A percentile compares a stretch with the other conserved stretches of the same genome.
Conservation (phyloP, 2,888 invertebrate species). For the Epistrophe eligans region DNA sequence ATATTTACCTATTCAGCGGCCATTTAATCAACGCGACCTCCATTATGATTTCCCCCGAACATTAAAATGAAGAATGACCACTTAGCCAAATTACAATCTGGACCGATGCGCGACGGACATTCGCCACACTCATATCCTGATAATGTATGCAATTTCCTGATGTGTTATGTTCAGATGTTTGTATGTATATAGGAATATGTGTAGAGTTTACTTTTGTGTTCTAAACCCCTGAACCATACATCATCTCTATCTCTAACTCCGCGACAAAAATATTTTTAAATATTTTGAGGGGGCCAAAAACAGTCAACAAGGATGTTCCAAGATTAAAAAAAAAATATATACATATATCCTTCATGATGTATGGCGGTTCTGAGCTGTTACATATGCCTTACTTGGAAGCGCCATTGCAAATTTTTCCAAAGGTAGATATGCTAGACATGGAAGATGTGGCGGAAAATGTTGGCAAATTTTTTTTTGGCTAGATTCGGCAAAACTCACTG, state of each 20-base stretch:
- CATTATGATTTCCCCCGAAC: constrained; percentile 81
- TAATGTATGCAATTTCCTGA: constrained; percentile 72
- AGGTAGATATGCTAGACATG: constrained; percentile 33
- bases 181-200: background rate
- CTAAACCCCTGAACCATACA: constrained; percentile 57
- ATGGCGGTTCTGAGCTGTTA: constrained; percentile 76
- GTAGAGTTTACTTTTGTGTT: background rate
- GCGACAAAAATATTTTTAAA: constrained; percentile 59
- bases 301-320: constrained; percentile 25
- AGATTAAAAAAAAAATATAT: constrained; percentile 30
- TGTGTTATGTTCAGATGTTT: constrained; percentile 6
- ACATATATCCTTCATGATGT: constrained; percentile 68
- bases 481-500: constrained; percentile 14
- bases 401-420: background rate
- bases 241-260: constrained; percentile 50
- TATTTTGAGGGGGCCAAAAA: constrained; percentile 50
- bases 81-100: constrained; percentile 84
- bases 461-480: constrained; percentile 28
- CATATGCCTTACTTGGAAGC: constrained; percentile 76
- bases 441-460: constrained; percentile 49
- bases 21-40: constrained; percentile 78
- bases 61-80: constrained; percentile 84
- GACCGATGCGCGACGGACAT: constrained; percentile 65
- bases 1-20: constrained; percentile 73
- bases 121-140: constrained; percentile 37